These are phyloP conservation scores for Sphecodes monilicornis DNA, from an alignment of 2,888 invertebrate species.

Conservation along the genomic window DNA sequence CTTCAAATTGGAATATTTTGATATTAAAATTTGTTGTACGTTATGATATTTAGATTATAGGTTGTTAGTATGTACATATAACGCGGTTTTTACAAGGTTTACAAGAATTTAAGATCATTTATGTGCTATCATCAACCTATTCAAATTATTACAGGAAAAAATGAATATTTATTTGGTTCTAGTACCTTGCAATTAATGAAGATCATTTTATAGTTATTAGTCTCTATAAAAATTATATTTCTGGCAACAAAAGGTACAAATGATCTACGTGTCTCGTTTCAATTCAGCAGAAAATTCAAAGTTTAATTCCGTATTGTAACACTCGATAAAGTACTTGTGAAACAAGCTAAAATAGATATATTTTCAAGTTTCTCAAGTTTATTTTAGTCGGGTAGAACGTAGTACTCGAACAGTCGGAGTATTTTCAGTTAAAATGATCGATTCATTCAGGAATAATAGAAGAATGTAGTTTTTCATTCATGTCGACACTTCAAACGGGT, in stretches of 20 bases:
- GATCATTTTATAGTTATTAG: no score
- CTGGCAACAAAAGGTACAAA: no score
- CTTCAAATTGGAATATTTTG: not conserved
- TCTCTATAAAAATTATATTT: no score
- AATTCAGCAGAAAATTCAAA: not conserved
- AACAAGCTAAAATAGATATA: not conserved
- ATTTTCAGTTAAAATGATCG: not conserved
- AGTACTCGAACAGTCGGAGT: not conserved
- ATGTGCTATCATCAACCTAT: no score
- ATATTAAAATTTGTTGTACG: not conserved
- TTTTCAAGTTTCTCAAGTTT: not conserved
- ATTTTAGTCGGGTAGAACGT: not conserved
- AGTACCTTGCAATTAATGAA: no score
- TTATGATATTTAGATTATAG: no score
- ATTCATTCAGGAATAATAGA: constrained; percentile 24
- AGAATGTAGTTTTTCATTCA: constrained; percentile 34
- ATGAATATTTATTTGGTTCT: no score
- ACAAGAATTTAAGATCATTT: no score
- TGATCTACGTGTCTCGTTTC: no score
- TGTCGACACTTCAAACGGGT: constrained; percentile 14
- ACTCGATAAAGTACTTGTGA: not conserved
- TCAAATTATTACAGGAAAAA: no score
- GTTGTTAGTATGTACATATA: no score
- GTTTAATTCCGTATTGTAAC: not conserved
- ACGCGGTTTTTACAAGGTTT: no score